A percentile compares a stretch with the other conserved stretches of the same genome.
These are phyloP conservation scores for Aporrectodea caliginosa DNA, from an alignment of 1,140 invertebrate genomes.

Conservation along the genomic window DNA sequence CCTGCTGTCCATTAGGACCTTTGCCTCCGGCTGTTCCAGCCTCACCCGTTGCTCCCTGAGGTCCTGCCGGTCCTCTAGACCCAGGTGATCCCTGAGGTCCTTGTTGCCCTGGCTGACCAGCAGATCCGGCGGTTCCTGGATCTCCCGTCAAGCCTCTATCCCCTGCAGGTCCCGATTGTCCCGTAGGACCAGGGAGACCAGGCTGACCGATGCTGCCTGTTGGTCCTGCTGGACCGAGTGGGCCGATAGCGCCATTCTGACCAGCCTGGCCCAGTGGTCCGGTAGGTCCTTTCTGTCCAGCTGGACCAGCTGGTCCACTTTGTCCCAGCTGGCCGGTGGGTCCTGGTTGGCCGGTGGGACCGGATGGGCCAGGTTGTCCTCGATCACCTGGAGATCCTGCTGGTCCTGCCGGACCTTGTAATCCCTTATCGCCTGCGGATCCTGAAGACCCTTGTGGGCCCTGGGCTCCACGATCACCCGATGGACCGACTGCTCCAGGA, in stretches of 20 bases:
- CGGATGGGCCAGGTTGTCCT: background rate
- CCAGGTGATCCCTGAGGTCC: slow-evolving; percentile 18
- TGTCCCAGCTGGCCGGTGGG: background rate
- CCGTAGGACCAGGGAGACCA: background rate
- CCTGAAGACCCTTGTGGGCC: slow-evolving; percentile 14
- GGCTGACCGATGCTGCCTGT: background rate
- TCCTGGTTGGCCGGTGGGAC: background rate
- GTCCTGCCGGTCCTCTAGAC: slow-evolving; percentile 11
- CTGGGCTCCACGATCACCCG: slow-evolving; percentile 9
- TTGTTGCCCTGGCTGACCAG: slow-evolving; percentile 12
- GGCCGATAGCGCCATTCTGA: background rate
- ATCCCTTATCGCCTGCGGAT: background rate
- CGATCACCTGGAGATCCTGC: background rate
- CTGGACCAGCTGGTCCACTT: background rate
- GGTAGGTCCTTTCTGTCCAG: slow-evolving; percentile 18
- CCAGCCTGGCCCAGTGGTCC: slow-evolving; percentile 4
- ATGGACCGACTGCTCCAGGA: slow-evolving; percentile 19
- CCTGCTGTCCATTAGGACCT: slow-evolving; percentile 7
- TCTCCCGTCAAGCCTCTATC: slow-evolving; percentile 20
- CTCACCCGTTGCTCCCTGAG: slow-evolving; percentile 40
- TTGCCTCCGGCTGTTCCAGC: slow-evolving; percentile 20
- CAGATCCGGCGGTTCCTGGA: slow-evolving; percentile 16
- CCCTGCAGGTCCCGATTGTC: slow-evolving; percentile 9
- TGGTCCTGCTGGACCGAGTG: background rate
- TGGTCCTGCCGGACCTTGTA: slow-evolving; percentile 11